Evolutionary conservation across 2,797 vertebrate genomes (phyloP), one percentile per base, ranked within the genome.

Genomic region (Danio aesculapii): DNA sequence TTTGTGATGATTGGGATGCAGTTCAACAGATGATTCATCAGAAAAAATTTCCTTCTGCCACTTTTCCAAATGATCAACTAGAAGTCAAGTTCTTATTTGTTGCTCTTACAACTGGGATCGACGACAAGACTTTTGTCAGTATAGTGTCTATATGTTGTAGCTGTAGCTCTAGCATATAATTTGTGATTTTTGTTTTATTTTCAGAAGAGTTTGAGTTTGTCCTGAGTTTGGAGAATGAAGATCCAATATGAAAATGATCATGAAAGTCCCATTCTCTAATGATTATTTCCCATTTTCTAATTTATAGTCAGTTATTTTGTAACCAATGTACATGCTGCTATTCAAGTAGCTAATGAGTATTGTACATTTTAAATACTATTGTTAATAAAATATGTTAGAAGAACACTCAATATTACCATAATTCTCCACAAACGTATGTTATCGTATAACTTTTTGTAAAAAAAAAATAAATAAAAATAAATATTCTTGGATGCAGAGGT

Each of bases 141-240:
- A n/a, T n/a, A n/a, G n/a, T n/a, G n/a, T n/a, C n/a, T n/a, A n/a
- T n/a, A n/a, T n/a, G n/a, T n/a, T n/a, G n/a, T n/a, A n/a, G n/a
- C n/a, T n/a, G n/a, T n/a, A n/a, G n/a, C n/a, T n/a, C n/a, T n/a
- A n/a, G n/a, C n/a, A n/a, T n/a, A n/a, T 30, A 12, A n/a, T 14
- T 39, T 0, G 41, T 16, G 14, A 43, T 75, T 53, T 79, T 83
- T 47, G 82, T 88, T 77, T 86, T 84, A 77, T 90, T 6, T 82
- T 0, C 93, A 99, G 97, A 96, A 86, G 95, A 98, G 89, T 99
- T 97, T 93, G 94, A 98, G 69, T 99, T 97, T 87, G 87, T 98
- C 83, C 87, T 96, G 91, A 95, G 93, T 87, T 92, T 98, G 90
- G 98, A 99, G 90, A 94, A 96, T 58, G 83, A 94, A 86, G 91